Conservation (phyloP, 2,797 vertebrate species). For the Gallirallus australis region DNA sequence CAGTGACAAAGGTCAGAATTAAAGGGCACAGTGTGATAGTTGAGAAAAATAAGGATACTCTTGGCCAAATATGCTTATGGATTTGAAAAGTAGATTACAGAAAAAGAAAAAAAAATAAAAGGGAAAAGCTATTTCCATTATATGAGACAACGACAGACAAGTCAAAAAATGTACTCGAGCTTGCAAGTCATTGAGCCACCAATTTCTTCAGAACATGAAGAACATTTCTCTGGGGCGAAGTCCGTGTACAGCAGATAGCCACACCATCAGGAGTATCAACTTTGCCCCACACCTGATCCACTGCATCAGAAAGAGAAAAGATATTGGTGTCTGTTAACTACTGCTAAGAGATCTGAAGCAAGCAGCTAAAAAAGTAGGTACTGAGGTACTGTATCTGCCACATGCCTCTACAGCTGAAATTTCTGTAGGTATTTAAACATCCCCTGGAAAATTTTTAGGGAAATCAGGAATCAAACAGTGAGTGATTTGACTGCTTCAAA, state of each 20-base stretch:
- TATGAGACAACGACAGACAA: neutral
- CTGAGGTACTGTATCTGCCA: neutral
- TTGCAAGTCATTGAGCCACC: neutral
- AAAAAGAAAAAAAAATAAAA: neutral
- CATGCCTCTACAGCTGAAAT: neutral
- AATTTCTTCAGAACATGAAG: constrained; percentile 6
- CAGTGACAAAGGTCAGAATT: constrained; percentile 56
- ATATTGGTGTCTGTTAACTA: constrained; percentile 56
- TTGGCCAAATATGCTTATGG: neutral
- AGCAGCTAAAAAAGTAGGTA: neutral
- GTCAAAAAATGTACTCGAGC: neutral
- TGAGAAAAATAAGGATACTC: neutral
- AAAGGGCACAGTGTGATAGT: neutral
- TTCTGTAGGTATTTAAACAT: neutral
- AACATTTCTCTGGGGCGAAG: constrained; percentile 28
- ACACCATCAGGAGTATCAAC: constrained; percentile 40
- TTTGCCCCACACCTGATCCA: constrained; percentile 58
- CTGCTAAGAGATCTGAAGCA: neutral
- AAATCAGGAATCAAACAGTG: neutral
- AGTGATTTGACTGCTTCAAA: neutral
- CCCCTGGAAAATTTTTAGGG: neutral
- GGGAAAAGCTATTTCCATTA: neutral
- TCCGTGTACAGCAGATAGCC: neutral
- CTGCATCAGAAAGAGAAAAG: neutral
- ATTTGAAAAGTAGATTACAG: neutral